Conservation (phyloP, 2,888 invertebrate genomes). For the Pherbina coryleti region DNA sequence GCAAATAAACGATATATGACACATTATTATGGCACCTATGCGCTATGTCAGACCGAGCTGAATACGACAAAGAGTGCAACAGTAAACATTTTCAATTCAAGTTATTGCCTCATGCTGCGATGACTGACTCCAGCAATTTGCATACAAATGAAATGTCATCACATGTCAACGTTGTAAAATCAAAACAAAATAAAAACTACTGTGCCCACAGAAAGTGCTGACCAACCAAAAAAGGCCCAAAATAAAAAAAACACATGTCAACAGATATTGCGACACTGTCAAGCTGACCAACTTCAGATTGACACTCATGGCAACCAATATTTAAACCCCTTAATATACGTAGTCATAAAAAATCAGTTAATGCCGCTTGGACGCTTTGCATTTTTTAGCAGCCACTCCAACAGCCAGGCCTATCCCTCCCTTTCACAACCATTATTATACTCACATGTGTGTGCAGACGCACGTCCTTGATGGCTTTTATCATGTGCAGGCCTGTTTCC, state of each 20-base stretch:
- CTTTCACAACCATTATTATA: constrained; percentile 14
- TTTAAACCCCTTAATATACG: background rate
- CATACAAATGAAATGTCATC: constrained; percentile 63
- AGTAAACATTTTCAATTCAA: background rate
- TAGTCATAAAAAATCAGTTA: constrained; percentile 18
- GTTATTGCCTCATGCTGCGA: background rate
- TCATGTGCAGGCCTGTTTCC: constrained; percentile 97
- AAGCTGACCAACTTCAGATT: background rate
- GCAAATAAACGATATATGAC: no score
- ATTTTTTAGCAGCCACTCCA: background rate
- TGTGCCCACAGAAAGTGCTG: background rate
- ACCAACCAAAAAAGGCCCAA: background rate
- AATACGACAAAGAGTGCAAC: background rate
- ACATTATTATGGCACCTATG: no score
- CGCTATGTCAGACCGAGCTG: no score
- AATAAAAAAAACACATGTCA: background rate
- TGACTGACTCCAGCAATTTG: constrained; percentile 51
- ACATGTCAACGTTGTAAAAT: background rate
- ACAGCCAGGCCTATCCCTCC: background rate
- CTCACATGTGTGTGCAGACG: constrained; percentile 78
- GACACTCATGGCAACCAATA: background rate
- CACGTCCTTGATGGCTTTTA: constrained; percentile 89
- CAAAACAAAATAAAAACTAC: background rate
- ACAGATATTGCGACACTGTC: background rate
- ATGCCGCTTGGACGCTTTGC: background rate